These are phyloP conservation scores for Danaus chrysippus DNA, from an alignment of 2,888 invertebrate genomes.

Conservation along the genomic window DNA sequence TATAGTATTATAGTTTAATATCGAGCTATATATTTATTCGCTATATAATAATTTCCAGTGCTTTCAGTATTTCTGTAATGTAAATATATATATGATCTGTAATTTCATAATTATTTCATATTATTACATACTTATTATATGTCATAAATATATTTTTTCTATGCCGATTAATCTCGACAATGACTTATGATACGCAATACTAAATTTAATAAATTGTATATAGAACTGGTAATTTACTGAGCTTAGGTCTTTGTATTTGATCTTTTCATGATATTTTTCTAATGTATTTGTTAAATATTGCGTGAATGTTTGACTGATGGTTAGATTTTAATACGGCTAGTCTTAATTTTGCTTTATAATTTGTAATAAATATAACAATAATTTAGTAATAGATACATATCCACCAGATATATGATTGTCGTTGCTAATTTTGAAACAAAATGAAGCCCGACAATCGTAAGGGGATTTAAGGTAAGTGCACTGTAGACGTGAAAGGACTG, in stretches of 20 bases:
- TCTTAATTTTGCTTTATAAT: slow-evolving; percentile 48
- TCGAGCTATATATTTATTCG: slow-evolving; percentile 28
- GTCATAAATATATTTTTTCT: slow-evolving; percentile 67
- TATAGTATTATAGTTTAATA: slow-evolving; percentile 31
- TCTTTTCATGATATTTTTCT: slow-evolving; percentile 42
- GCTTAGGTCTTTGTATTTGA: slow-evolving; percentile 44
- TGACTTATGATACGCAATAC: slow-evolving; percentile 71
- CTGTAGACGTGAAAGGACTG: no score
- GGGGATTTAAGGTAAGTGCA: no score
- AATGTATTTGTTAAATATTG: slow-evolving; percentile 23
- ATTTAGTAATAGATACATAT: slow-evolving; percentile 15
- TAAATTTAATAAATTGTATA: slow-evolving; percentile 45
- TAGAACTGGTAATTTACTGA: slow-evolving; percentile 42
- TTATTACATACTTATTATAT: slow-evolving; percentile 4
- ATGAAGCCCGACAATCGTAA: background rate
- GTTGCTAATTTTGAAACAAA: slow-evolving; percentile 2
- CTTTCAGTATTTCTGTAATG: slow-evolving; percentile 68
- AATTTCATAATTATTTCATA: slow-evolving; percentile 60
- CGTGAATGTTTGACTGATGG: slow-evolving; percentile 62
- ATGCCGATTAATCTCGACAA: slow-evolving; percentile 42
- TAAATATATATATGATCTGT: slow-evolving; percentile 60
- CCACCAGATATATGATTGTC: slow-evolving; percentile 14
- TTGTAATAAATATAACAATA: slow-evolving; percentile 31
- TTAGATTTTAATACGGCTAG: slow-evolving; percentile 62
- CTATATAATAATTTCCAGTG: slow-evolving; percentile 35